A percentile compares a stretch with the other conserved stretches of the same genome.
phyloP scores from a whole-genome alignment of 2,113 vertebrate species.

The Entomyzon cyanotis region DNA sequence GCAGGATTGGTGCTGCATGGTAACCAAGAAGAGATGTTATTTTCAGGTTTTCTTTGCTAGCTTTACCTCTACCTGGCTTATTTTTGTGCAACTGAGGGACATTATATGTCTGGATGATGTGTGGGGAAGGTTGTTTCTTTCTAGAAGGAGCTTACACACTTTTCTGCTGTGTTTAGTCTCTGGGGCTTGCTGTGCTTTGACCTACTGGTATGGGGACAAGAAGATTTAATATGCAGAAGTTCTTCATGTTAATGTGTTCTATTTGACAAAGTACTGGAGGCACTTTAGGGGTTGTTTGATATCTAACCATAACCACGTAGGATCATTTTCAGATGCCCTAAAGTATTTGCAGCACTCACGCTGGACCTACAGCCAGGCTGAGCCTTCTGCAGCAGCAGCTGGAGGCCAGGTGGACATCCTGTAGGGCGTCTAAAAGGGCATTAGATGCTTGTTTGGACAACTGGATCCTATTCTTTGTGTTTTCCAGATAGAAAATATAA shows the following conservation, averaged over 20 bases:
- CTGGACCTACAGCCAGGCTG: not conserved
- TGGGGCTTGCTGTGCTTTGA: not conserved
- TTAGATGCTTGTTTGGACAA: not conserved
- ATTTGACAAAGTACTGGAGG: not conserved
- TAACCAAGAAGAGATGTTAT: not conserved
- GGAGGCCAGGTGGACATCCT: not conserved
- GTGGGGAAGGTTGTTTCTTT: not conserved
- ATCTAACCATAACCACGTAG: not conserved
- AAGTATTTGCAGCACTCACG: not conserved
- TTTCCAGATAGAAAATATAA: not conserved
- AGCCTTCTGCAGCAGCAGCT: not conserved
- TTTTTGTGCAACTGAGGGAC: not conserved
- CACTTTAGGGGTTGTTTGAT: not conserved
- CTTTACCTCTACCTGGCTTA: fast-evolving
- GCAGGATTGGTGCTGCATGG: not conserved
- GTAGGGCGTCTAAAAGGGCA: not conserved
- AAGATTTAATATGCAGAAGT: not conserved
- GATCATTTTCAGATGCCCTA: not conserved
- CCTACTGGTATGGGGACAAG: not conserved
- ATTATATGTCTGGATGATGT: not conserved
- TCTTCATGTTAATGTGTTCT: not conserved
- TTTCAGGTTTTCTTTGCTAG: not conserved
- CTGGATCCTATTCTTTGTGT: not conserved
- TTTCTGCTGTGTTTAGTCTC: not conserved
- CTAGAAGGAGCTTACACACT: not conserved